Base-by-base conservation (phyloP, 2,797 vertebrate genomes). In the Tapera naevia region DNA sequence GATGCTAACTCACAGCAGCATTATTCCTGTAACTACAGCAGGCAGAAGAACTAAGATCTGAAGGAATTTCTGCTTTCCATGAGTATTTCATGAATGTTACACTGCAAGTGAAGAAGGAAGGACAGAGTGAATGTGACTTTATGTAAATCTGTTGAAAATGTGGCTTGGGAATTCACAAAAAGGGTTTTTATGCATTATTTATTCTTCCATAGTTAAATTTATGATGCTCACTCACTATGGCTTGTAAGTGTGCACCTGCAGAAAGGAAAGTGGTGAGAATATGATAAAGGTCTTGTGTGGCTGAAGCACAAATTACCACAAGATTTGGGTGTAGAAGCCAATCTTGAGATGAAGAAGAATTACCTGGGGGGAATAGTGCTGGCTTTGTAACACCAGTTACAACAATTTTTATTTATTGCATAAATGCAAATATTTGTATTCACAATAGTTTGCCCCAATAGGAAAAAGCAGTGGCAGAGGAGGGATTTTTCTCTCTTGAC, bases 111-210 rank as follows among this genome's bases (percentile, higher is more conserved):
- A 87, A 76, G 51, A 81, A 75, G 22, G 65, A 72, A 93, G 64
- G 89, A 73, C n/a, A 70, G 57, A 17, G 14, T 88, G 92, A 92
- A 91, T 90, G 74, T 93, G 86, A 88, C 83, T 94, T 93, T 58
- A 88, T 88, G 78, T 73, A 87, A 90, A 91, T 93, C 71, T 91
- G 45, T 74, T 91, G 64, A 94, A 94, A 94, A 85, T 32, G 58
- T 35, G 25, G 25, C 46, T 86, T 67, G 32, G 80, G 57, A 61
- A 79, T 73, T 94, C 83, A 82, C n/a, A 74, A 67, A 96, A 93
- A 94, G 35, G 10, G 17, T 65, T 95, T 95, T 93, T 37, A 88
- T 88, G 41, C 39, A 73, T 88, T 94, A 86, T 85, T 90, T 93
- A 89, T 90, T 92, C 43, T 39, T 79, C 56, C 39, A 37, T 50